Evolutionary conservation across 2,888 invertebrate genomes (phyloP), one percentile per base, ranked within the genome.

Genomic region (Minunthozetes semirufus): DNA sequence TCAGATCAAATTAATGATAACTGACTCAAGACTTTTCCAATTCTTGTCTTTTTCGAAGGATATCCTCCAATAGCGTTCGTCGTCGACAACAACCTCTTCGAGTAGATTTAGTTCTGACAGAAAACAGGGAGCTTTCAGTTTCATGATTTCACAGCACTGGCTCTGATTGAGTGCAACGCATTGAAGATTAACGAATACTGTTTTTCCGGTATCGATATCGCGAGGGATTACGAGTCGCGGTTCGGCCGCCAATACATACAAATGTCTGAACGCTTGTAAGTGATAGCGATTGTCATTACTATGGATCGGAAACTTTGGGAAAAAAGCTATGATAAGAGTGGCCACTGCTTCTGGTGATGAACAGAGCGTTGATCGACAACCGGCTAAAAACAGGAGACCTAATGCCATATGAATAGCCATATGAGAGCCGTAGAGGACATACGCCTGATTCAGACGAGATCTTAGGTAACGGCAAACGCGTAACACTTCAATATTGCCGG

Each of bases 281-380:
- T 99, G 98, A 82, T 96, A 96, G 79, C 95, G 89, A 83, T 98
- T 98, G 81, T 99, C 98, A 81, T 93, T 93, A 80, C 94, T 94
- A 81, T 95, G 94, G 0, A 91, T 93, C 22, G 97, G 96, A 84
- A 94, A 97, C 82, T 96, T 94, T 0, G 99, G 99, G 84, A 94
- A 99, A 82, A 97, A 90, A 0, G 98, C 92, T 80, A 93, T 92
- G 59, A 99, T 85, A 77, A 98, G 84, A 0, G 94, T 93, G 0
- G 95, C 97, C 11, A 98, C 88, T 0, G 94, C 89, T 48, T 89
- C 88, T 1, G 93, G 90, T 1, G 90, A 88, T 72, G 93, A 83
- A 76, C 83, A 83, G 74, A 86, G 80, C 0, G 83, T 83, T 78
- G 89, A 93, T 78, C 93, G 88, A 0, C 98, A 96, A 27, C 94